phyloP scores from a whole-genome alignment of 2,113 vertebrate species.

The Pitta sordida region DNA sequence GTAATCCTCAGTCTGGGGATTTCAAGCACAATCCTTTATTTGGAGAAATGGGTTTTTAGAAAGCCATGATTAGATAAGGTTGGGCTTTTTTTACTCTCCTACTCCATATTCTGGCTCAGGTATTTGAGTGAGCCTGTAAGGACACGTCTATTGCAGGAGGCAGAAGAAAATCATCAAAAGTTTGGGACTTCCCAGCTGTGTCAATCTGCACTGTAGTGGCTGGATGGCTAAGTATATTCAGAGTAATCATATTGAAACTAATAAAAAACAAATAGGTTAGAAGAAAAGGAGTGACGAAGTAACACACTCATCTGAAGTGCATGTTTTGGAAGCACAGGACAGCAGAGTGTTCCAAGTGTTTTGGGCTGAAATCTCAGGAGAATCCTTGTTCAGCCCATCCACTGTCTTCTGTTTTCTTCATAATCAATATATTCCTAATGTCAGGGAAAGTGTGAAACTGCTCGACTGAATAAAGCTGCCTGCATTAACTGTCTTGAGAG shows the following conservation, averaged over 20 bases:
- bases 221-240: background rate
- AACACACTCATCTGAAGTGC: background rate
- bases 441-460: background rate
- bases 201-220: background rate
- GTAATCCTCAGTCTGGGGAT: background rate
- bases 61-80: background rate
- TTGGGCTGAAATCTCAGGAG: background rate
- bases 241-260: background rate
- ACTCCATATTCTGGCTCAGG: background rate
- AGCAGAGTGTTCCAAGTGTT: background rate
- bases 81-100: background rate
- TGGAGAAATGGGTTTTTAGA: background rate
- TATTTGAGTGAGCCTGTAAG: background rate
- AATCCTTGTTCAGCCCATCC: background rate
- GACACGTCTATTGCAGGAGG: background rate
- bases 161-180: rapidly evolving
- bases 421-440: background rate
- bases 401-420: background rate
- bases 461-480: background rate
- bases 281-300: background rate
- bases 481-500: background rate
- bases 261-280: background rate
- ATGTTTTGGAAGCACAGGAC: background rate
- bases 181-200: background rate
- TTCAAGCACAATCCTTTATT: background rate